Percentiles rank a stretch among this genome's conserved stretches.
These are phyloP conservation scores for Elysia crispata DNA, from an alignment of 2,888 invertebrate species.

Conservation along the genomic window DNA sequence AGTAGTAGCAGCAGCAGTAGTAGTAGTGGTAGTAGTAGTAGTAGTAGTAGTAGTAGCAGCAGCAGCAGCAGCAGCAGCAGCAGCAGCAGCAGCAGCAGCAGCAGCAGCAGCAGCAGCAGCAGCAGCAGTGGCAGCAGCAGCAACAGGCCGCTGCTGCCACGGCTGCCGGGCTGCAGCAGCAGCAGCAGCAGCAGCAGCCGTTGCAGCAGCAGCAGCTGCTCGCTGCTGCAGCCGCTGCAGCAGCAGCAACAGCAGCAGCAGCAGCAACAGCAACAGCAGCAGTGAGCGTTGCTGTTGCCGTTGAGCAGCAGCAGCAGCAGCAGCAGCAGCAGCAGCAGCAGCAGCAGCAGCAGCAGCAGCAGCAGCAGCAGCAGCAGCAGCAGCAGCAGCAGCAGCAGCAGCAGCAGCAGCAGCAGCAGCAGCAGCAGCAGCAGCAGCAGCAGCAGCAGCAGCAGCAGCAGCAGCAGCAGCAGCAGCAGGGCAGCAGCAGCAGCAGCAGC, in stretches of 20 bases:
- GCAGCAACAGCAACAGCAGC: not conserved
- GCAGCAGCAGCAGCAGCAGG: too few relatives aligned
- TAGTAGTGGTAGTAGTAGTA: slow-evolving; percentile 14
- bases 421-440: slow-evolving; percentile 1
- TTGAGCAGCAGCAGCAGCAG: slow-evolving; percentile 12
- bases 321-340: not conserved
- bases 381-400: slow-evolving; percentile 20
- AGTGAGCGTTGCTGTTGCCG: too few relatives aligned
- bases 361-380: not conserved
- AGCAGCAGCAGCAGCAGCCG: not conserved
- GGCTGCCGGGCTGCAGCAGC: too few relatives aligned
- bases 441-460: too few relatives aligned
- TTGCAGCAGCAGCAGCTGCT: not conserved
- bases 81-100: slow-evolving; percentile 17
- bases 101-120: slow-evolving; percentile 22
- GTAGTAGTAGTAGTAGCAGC: slow-evolving; percentile 13
- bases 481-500: too few relatives aligned
- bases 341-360: not conserved
- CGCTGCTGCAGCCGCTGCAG: not conserved
- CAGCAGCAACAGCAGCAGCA: too few relatives aligned
- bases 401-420: slow-evolving; percentile 16
- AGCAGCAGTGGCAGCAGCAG: not conserved
- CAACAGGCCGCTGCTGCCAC: too few relatives aligned
- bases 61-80: slow-evolving; percentile 22
- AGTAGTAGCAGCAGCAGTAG: slow-evolving; percentile 9